These are phyloP conservation scores for Synergus itoensis DNA, from an alignment of 2,888 invertebrate species.

Conservation along the genomic window DNA sequence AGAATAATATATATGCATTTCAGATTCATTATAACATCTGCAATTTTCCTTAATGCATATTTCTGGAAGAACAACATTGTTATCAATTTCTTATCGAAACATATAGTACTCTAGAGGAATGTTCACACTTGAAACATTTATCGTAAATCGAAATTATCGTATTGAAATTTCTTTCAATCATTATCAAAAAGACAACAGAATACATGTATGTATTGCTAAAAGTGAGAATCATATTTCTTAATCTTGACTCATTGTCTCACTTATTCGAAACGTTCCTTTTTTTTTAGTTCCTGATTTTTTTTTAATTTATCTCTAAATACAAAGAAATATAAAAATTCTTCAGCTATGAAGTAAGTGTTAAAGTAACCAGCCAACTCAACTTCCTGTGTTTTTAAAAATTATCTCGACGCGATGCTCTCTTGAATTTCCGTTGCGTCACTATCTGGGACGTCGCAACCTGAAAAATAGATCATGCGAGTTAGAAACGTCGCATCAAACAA, in stretches of 20 bases:
- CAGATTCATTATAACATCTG: neutral
- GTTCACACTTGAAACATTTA: neutral
- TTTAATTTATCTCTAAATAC: neutral
- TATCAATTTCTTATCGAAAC: neutral
- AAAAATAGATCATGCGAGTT: neutral
- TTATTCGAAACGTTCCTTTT: neutral
- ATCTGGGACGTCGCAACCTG: neutral
- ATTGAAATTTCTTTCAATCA: neutral
- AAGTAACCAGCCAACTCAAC: neutral
- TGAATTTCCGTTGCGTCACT: neutral
- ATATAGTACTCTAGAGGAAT: neutral
- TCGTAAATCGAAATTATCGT: neutral
- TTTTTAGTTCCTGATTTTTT: neutral
- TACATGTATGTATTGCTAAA: neutral
- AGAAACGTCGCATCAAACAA: neutral
- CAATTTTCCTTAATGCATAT: constrained; percentile 2
- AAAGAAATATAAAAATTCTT: neutral
- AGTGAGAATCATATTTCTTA: neutral
- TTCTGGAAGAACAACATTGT: neutral
- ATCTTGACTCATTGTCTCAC: neutral
- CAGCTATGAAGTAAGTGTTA: neutral
- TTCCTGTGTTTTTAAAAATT: neutral
- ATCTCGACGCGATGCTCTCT: neutral
- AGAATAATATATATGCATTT: neutral
- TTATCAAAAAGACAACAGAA: no score